Conservation (phyloP, 2,797 vertebrate species). For the Microctenopoma steveboyesi region DNA sequence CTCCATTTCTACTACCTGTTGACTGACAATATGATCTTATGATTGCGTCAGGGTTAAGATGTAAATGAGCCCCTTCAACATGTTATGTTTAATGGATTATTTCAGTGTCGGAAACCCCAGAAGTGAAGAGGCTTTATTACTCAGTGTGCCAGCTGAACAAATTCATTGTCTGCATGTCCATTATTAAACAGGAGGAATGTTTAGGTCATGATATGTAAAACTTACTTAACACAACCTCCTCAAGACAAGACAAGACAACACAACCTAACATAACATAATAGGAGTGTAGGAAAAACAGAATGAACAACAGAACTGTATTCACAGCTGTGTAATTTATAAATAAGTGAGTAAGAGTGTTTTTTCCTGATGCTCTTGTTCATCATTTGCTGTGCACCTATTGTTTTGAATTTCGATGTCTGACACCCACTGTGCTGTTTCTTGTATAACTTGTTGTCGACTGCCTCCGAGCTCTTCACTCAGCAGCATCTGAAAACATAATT, state of each 20-base stretch:
- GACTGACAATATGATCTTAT: conserved; percentile 32
- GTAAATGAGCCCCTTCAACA: conserved; percentile 43
- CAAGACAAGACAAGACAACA: not conserved
- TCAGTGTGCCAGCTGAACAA: not conserved
- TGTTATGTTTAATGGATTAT: conserved; percentile 56
- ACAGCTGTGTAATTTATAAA: conserved; percentile 46
- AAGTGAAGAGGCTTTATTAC: conserved; percentile 20
- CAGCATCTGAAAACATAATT: conserved; percentile 33
- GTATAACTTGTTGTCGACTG: conserved; percentile 42
- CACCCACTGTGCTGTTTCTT: conserved; percentile 51
- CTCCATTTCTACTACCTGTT: conserved; percentile 31
- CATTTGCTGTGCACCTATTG: conserved; percentile 47
- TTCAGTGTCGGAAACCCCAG: conserved; percentile 11
- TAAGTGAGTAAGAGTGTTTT: conserved; percentile 29
- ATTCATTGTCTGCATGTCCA: not conserved
- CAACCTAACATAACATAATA: too few species aligned
- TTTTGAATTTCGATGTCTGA: conserved; percentile 45
- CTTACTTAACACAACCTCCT: too few species aligned
- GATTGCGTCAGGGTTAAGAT: conserved; percentile 41
- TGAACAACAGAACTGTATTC: conserved; percentile 26
- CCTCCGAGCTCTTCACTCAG: conserved; percentile 41
- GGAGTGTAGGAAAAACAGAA: conserved; percentile 12
- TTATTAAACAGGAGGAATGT: conserved; percentile 34
- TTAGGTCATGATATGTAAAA: not conserved
- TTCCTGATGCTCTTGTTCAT: conserved; percentile 25